These are phyloP conservation scores for Acleris emargana DNA, from an alignment of 2,888 invertebrate species.

Conservation along the genomic window DNA sequence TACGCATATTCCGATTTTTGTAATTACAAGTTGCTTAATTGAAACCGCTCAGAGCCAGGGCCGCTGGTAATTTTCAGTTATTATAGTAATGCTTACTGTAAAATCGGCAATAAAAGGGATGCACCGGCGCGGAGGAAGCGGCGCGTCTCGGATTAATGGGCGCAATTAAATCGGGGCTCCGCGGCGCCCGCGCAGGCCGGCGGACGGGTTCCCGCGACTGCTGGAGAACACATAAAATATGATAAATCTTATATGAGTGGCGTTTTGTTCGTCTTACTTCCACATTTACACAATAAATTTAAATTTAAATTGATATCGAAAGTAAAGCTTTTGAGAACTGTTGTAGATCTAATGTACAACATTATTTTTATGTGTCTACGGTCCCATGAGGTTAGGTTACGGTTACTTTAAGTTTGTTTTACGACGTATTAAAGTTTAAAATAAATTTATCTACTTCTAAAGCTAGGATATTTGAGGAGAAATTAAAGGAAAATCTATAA, in stretches of 20 bases:
- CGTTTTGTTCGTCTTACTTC: no score
- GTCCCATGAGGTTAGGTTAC: no score
- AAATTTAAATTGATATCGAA: no score
- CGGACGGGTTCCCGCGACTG: not conserved
- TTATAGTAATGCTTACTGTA: conserved; percentile 40
- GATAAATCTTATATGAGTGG: no score
- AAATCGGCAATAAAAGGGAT: conserved; percentile 47
- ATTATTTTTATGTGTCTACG: no score
- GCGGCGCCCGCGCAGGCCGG: conserved; percentile 44
- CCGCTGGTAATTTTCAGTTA: conserved; percentile 33
- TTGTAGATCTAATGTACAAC: no score
- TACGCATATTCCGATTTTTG: conserved; percentile 4
- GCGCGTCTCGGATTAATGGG: conserved; percentile 63
- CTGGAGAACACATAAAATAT: not conserved
- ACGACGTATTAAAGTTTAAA: not conserved
- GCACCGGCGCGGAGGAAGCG: conserved; percentile 52
- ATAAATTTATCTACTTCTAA: not conserved
- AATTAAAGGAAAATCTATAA: not conserved
- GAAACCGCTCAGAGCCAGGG: conserved; percentile 14
- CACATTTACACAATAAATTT: no score
- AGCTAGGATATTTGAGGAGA: not conserved
- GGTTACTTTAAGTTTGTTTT: no score
- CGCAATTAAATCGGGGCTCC: conserved; percentile 68
- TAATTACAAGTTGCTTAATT: conserved; percentile 20
- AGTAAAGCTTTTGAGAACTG: no score